Evolutionary conservation across 2,888 invertebrate species (phyloP).

Genomic region (Scaptomyza cyrtandrae): DNA sequence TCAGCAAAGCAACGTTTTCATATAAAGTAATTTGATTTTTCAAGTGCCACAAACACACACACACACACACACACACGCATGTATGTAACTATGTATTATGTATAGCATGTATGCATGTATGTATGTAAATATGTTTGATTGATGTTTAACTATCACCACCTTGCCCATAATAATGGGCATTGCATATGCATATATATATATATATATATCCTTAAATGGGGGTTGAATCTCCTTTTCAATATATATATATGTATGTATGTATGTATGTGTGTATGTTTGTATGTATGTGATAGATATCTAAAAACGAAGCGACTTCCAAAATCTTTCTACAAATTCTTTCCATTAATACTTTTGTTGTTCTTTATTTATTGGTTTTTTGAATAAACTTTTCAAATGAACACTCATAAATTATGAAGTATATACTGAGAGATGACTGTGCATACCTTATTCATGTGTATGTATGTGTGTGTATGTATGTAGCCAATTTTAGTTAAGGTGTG

Average conservation of each 20-base stretch:
- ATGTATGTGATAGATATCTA: too few relatives aligned
- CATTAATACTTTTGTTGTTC: too few relatives aligned
- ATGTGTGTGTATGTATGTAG: too few relatives aligned
- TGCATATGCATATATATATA: background rate
- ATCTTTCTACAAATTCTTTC: too few relatives aligned
- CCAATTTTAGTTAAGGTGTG: background rate
- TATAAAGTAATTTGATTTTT: conserved; percentile 47
- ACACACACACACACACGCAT: background rate
- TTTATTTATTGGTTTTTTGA: too few relatives aligned
- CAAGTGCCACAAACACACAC: conserved; percentile 22
- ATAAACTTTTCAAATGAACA: too few relatives aligned
- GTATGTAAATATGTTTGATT: conserved; percentile 26
- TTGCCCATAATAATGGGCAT: conserved; percentile 9
- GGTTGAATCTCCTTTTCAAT: conserved; percentile 19
- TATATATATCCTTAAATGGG: conserved; percentile 17
- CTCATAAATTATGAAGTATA: too few relatives aligned
- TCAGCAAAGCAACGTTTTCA: conserved; percentile 11
- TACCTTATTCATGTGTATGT: too few relatives aligned
- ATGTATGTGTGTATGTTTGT: background rate
- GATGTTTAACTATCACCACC: conserved; percentile 56
- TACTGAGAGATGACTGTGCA: background rate
- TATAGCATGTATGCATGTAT: too few relatives aligned
- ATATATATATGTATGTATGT: background rate
- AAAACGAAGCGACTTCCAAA: too few relatives aligned
- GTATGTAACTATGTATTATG: background rate